Evolutionary conservation across 1,140 invertebrate genomes (phyloP), one percentile per base, ranked within the genome.

Genomic region (Andrena cerasifolii): DNA sequence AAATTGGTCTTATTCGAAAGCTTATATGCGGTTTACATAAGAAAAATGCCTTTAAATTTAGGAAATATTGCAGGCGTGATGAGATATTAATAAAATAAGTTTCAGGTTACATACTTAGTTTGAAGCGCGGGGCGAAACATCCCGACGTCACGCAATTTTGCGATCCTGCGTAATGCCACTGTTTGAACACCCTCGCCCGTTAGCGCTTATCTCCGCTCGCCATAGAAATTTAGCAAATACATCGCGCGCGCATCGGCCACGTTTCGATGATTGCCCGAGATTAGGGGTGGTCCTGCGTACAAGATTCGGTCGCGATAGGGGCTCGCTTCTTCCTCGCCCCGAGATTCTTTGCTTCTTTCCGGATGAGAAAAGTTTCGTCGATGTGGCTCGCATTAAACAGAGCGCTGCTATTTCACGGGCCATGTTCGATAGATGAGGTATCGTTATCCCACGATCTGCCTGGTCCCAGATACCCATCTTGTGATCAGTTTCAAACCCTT

Each of bases 191-290:
- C 31, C 49, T 67, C 21, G 31, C 21, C 43, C 66, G 53, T 58
- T 47, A 47, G n/a, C 1, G 81, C 86, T 90, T 89, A 89, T 89
- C 86, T 88, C 78, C 51, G 82, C 80, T 80, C 68, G 79, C 82
- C 77, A 83, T 76, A 78, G 82, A 86, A 88, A 85, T 83, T 82
- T 78, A 72, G 79, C 83, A 83, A 88, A 90, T 89, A 90, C 86
- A 89, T 90, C 87, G 87, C 87, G 88, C 83, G 86, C 86, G 81
- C 86, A 33, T 31, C 33, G 24, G 6, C 21, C 61, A 47, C 89
- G 87, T 90, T 90, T 89, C 90, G 89, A 91, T 90, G 82, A 90
- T 89, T 89, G 88, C 82, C 63, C 56, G 72, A 90, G 90, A 91
- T 91, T 88, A 71, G 61, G 16, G 62, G 26, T 40, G 40, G 40